Evolutionary conservation across 2,113 vertebrate species (phyloP), one percentile per base, ranked within the genome.

Genomic region (Ictalurus punctatus): DNA sequence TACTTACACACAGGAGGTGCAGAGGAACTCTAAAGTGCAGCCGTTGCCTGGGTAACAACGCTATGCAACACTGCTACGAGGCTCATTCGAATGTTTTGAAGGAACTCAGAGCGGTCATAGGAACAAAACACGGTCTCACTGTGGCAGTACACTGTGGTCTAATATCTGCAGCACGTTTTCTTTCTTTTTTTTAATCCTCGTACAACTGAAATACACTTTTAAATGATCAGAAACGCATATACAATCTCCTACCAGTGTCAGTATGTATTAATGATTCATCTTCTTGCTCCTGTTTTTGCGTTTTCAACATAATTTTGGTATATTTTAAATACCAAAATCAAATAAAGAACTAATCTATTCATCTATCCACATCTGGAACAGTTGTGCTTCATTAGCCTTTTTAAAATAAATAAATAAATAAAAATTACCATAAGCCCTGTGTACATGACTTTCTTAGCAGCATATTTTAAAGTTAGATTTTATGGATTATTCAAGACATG

Each of bases 31-130:
- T 52, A 44, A 69, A 85, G 21, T 2, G 8, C 61, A 52, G 69
- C 83, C 1, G 83, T 84, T 69, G 37, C 63, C 83, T 69, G n/a
- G 63, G 63, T 69, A 69, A 84, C 83, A 67, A 67, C 61, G 52
- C 83, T 48, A 84, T 10, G 12, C 82, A 65, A n/a, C 61, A 19
- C 40, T 65, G 21, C 21, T 40, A 59, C 54, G 0, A 82, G 58
- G 30, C 10, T 63, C 37, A 27, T 65, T 65, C 59, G 37, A 27
- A 6, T 16, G 12, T 83, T 65, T 44, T 83, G 37, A 67, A 69
- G 83, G 63, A 84, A 67, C 40, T 69, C 25, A n/a, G 5, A 44
- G 56, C 10, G 13, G 48, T 7, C 30, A 34, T 4, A 59, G 30
- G 56, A 83, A 6, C 30, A 23, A 34, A 61, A 83, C n/a, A 9